A percentile compares a stretch with the other conserved stretches of the same genome.
These are phyloP conservation scores for Spatulosminthurus flaviceps DNA, from an alignment of 2,888 invertebrate species.

Conservation along the genomic window DNA sequence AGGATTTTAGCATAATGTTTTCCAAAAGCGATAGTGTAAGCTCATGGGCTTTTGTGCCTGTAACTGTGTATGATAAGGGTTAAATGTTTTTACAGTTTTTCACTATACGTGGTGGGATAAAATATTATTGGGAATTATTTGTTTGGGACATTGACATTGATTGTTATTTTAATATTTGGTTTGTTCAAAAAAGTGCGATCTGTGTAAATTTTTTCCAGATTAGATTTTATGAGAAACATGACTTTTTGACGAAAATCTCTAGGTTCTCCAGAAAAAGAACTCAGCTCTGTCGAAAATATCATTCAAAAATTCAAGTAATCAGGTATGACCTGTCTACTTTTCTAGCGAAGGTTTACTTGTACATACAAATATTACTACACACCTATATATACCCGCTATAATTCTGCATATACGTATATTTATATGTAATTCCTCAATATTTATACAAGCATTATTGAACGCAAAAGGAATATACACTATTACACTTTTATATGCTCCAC, in stretches of 20 bases:
- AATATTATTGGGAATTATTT: no score
- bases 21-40: no score
- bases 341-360: constrained; percentile 26
- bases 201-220: constrained; percentile 17
- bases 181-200: neutral
- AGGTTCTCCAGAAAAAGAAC: constrained; percentile 50
- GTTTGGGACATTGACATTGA: neutral
- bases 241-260: constrained; percentile 31
- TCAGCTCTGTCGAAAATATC: constrained; percentile 39
- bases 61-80: no score
- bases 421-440: constrained; percentile 10
- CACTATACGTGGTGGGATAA: no score
- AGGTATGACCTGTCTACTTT: constrained; percentile 41
- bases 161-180: constrained; percentile 5
- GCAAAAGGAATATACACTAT: neutral
- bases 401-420: neutral
- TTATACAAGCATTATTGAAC: no score
- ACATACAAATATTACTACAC: constrained; percentile 19
- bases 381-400: constrained; percentile 9
- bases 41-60: no score
- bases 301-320: constrained; percentile 43
- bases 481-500: neutral
- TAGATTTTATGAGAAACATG: constrained; percentile 20
- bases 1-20: no score
- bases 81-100: no score